Evolutionary conservation across 2,888 invertebrate genomes (phyloP).

Genomic region (Empis livida): DNA sequence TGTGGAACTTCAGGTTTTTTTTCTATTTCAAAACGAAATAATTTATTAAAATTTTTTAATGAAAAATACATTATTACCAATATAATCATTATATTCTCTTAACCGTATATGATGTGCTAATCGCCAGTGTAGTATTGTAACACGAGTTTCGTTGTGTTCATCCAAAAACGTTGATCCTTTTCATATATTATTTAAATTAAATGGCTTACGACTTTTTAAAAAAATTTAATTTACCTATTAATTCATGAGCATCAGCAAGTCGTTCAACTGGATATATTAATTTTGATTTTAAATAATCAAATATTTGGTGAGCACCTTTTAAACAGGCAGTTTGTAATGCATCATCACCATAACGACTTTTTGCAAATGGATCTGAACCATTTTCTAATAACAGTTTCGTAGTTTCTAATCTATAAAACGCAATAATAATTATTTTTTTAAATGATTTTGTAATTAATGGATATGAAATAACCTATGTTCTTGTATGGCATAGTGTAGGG

Average conservation of each 20-base stretch:
- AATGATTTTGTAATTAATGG: neutral
- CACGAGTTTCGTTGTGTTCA: conserved; percentile 64
- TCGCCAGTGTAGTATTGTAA: conserved; percentile 65
- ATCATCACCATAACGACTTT: conserved; percentile 74
- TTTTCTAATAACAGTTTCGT: conserved; percentile 65
- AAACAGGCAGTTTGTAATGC: conserved; percentile 77
- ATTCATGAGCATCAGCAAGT: conserved; percentile 73
- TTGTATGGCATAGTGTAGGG: conserved; percentile 86
- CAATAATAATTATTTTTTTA: neutral
- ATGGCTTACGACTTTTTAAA: neutral
- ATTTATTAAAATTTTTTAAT: neutral
- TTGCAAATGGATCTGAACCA: conserved; percentile 65
- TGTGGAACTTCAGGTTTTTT: conserved; percentile 44
- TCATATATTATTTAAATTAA: too few relatives aligned
- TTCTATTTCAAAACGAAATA: conserved; percentile 15
- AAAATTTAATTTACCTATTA: conserved; percentile 45
- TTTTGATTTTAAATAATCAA: conserved; percentile 52
- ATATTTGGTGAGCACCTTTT: conserved; percentile 60
- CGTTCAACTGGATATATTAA: conserved; percentile 51
- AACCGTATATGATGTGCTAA: conserved; percentile 56
- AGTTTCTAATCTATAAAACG: conserved; percentile 51
- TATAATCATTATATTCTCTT: conserved; percentile 24
- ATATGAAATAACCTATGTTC: conserved; percentile 45
- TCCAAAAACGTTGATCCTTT: conserved; percentile 68
- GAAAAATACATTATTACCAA: conserved; percentile 19